These are phyloP conservation scores for Sinelater perroti DNA, from an alignment of 2,888 invertebrate species.

Conservation along the genomic window DNA sequence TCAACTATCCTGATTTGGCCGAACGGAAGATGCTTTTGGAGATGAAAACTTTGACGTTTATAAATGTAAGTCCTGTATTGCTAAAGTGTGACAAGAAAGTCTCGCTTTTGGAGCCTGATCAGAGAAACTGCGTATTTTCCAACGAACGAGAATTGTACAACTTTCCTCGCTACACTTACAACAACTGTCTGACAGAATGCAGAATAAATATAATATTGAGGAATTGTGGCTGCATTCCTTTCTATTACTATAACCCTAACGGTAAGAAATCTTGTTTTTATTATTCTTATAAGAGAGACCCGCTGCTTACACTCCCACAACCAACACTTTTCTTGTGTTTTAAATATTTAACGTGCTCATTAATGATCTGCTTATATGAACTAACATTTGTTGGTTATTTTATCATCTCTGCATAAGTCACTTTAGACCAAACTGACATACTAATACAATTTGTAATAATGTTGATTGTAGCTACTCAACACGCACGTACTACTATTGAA, in stretches of 20 bases:
- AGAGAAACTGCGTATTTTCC: conserved; percentile 68
- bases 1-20: conserved; percentile 70
- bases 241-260: conserved; percentile 61
- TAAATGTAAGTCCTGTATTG: conserved; percentile 71
- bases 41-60: conserved; percentile 66
- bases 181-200: conserved; percentile 72
- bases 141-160: conserved; percentile 63
- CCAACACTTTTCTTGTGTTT: no score
- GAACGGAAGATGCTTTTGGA: conserved; percentile 68
- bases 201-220: conserved; percentile 61
- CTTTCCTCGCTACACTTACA: conserved; percentile 65
- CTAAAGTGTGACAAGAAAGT: conserved; percentile 66
- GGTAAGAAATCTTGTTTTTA: conserved; percentile 47
- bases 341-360: conserved; percentile 7
- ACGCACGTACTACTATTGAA: no score
- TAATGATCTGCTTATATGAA: no score
- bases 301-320: no score
- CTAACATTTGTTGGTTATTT: no score
- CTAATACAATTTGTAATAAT: neutral
- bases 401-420: no score
- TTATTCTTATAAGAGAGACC: neutral
- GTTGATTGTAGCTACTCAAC: no score
- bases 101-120: conserved; percentile 59
- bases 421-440: neutral
- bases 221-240: conserved; percentile 70